Base-by-base conservation (phyloP, 2,888 invertebrate genomes). In the Torymus tubicola region DNA sequence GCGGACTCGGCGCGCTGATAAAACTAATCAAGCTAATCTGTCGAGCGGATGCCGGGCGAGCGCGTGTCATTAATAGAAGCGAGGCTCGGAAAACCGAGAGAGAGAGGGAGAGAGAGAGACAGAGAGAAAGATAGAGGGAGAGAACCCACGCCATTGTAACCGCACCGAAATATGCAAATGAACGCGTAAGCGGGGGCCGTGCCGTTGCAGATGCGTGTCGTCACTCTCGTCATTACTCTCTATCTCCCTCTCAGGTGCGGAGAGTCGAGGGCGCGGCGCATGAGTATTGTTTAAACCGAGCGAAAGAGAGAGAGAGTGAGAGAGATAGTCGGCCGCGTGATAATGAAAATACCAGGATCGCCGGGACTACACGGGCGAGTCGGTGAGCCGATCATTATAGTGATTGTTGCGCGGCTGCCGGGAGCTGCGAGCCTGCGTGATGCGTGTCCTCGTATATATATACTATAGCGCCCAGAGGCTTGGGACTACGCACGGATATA, bases 271-370 rank as follows among this genome's bases (percentile, higher is more conserved):
- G 11, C n/a, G 13, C n/a, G 21, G 2, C 21, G 55, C 11, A 21
- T 21, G 50, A 42, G 65, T 80, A 82, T 82, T 87, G 87, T 87
- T 86, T 85, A 85, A 85, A 85, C 81, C 80, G 78, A 31, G 31
- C 3, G 31, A 31, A 5, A 31, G 31, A 31, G 31, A 3, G 31
- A 31, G 31, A 31, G 31, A 31, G 31, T 0, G 31, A 31, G 1
- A n/a, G 13, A 16, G 71, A 81, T 74, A 78, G 83, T 74, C 81
- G 81, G 82, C 31, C 82, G 84, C 81, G 85, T 82, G 84, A 86
- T 86, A 86, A 86, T 86, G 86, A 87, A 86, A 86, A 86, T 86
- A 84, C 85, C 85, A 81, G 84, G 82, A 81, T 83, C 83, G 81
- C 82, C 72, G 82, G 83, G 83, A 83, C 78, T 80, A 31, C n/a